Percentiles rank a stretch among this genome's conserved stretches.
phyloP scores from a whole-genome alignment of 2,888 invertebrate species.

The Eutolmus rufibarbis region DNA sequence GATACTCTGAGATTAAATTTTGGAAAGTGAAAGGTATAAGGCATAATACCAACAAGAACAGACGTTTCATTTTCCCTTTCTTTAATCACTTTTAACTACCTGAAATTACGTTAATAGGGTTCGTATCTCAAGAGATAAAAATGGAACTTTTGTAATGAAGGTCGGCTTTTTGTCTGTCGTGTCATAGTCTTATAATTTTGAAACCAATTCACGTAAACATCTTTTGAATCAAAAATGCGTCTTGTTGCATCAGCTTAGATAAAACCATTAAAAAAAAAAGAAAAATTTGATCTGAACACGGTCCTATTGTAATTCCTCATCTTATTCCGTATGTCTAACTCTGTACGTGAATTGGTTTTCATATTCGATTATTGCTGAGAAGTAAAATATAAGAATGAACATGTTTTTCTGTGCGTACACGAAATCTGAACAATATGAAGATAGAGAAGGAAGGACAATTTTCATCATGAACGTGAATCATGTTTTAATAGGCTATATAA shows the following conservation, averaged over 20 bases:
- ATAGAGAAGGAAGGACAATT: background rate
- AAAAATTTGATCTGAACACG: background rate
- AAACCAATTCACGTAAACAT: background rate
- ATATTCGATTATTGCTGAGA: background rate
- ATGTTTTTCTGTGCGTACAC: background rate
- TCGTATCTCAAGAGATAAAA: background rate
- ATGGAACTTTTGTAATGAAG: background rate
- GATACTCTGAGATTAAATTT: background rate
- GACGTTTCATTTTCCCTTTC: background rate
- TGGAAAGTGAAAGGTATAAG: background rate
- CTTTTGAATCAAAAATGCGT: background rate
- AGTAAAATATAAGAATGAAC: background rate
- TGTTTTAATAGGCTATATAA: background rate
- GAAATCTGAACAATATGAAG: background rate
- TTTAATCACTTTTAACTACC: background rate
- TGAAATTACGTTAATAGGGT: background rate
- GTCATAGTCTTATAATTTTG: background rate
- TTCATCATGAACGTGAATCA: background rate
- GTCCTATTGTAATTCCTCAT: background rate
- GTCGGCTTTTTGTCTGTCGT: background rate
- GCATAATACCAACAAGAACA: background rate
- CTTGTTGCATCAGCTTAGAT: background rate
- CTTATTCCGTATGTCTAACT: background rate
- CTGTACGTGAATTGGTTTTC: background rate
- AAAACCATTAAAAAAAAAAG: background rate